phyloP scores from a whole-genome alignment of 1,140 invertebrate species.

The Mylabris phalerata region DNA sequence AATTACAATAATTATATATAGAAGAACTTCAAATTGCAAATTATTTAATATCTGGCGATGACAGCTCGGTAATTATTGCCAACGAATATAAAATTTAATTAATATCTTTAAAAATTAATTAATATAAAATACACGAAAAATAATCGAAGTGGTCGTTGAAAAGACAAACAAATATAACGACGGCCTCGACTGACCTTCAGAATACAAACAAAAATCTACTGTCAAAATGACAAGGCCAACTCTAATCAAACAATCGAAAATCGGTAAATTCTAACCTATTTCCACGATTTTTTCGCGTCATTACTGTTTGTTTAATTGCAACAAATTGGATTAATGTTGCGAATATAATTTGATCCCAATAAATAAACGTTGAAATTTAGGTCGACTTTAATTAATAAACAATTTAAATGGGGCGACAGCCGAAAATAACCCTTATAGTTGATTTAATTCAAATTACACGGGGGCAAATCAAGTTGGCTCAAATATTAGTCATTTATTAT shows the following conservation, averaged over 20 bases:
- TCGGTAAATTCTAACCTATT: not conserved
- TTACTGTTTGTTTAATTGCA: not conserved
- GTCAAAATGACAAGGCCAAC: not conserved
- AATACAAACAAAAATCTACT: not conserved
- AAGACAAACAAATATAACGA: no score
- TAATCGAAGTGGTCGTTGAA: no score
- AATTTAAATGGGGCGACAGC: not conserved
- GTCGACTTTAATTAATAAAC: constrained; percentile 7
- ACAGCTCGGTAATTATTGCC: no score
- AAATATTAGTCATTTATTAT: not conserved
- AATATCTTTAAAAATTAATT: no score
- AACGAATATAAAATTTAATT: no score
- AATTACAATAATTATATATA: no score
- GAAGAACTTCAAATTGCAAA: no score
- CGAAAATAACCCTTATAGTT: constrained; percentile 7
- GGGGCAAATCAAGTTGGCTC: not conserved
- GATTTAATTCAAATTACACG: no score
- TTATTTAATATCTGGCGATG: no score
- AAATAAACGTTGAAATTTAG: constrained; percentile 1
- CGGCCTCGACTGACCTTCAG: constrained; percentile 3
- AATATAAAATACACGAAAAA: no score
- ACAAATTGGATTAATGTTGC: not conserved
- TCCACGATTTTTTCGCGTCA: not conserved
- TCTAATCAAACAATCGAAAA: not conserved
- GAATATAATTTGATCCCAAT: not conserved